Evolutionary conservation across 2,797 vertebrate genomes (phyloP), one percentile per base, ranked within the genome.

Genomic region (Anableps anableps): DNA sequence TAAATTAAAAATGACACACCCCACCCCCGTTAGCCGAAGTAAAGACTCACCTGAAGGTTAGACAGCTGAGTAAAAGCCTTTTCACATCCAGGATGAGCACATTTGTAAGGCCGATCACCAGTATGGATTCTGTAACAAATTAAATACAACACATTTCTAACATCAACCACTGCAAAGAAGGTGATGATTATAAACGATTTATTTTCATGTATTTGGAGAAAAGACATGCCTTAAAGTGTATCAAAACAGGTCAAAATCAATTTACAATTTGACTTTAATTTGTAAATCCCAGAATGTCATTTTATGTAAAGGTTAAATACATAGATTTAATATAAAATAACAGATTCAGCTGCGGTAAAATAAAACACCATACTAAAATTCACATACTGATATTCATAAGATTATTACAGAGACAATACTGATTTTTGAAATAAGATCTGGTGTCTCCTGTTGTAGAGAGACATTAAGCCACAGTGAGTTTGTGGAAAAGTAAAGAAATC

Each of bases 41-140:
- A 26, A 26, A 17, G 23, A 91, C 96, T 90, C 62, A 99, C 98
- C 97, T 99, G 98, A 93, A 99, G 97, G 94, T 99, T 99, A 88
- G 98, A 99, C 90, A 99, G 97, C 94, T 99, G 98, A 74, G 98
- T 99, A 90, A 99, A 99, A 87, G 98, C 97, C 95, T 99, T 99
- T 96, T 99, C 98, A 68, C 98, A 99, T 94, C 97, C 98, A 0
- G 98, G 97, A 75, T 99, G 98, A 51, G 97, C 98, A 94, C 98
- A 99, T 96, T 99, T 99, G 94, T 99, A 99, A 77, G 98, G 98
- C 95, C 98, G 94, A 92, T 99, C 98, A 0, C 98, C 98, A 11
- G 98, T 99, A 94, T 99, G 98, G 94, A 99, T 99, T 97, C 98
- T 99, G 94, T 68, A 88, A 82, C 0, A 21, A 80, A 66, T 81